phyloP scores from a whole-genome alignment of 2,113 vertebrate genomes.

The Forbesichthys agassizii region DNA sequence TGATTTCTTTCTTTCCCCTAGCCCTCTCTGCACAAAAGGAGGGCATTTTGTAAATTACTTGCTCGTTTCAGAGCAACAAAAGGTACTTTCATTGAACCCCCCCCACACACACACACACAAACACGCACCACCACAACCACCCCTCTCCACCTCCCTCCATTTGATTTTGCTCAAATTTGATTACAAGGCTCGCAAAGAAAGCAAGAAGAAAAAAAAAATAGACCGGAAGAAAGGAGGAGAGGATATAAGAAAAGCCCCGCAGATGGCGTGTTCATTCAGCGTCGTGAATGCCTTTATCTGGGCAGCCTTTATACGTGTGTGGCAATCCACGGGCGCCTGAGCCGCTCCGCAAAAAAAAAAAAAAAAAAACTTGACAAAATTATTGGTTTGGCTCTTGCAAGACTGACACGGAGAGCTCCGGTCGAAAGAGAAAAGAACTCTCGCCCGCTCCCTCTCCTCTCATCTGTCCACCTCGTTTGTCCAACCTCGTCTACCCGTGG shows the following conservation, averaged over 20 bases:
- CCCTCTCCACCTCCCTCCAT: constrained; percentile 78
- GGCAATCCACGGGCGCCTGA: constrained; percentile 98
- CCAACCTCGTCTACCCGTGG: constrained; percentile 61
- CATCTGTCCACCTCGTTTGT: neutral
- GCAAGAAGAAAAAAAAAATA: constrained; percentile 32
- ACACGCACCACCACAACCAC: constrained; percentile 35
- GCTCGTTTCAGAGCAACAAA: constrained; percentile 99
- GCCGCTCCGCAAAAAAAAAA: constrained; percentile 78
- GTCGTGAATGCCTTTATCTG: constrained; percentile 98
- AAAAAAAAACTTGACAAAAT: constrained; percentile 96
- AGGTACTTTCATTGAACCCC: constrained; percentile 99
- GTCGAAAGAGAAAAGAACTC: constrained; percentile 82
- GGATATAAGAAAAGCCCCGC: constrained; percentile 91
- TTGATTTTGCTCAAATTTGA: constrained; percentile 99
- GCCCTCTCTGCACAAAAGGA: constrained; percentile 99
- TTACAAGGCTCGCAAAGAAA: constrained; percentile 97
- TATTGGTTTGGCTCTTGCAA: constrained; percentile 99
- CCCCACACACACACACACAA: constrained; percentile 33
- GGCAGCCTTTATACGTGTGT: constrained; percentile 96
- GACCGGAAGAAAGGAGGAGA: constrained; percentile 94
- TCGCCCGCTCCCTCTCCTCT: constrained; percentile 24
- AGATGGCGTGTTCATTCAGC: constrained; percentile 99
- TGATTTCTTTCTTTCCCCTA: constrained; percentile 96
- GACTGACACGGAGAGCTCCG: constrained; percentile 90
- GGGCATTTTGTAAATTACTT: constrained; percentile 99